Base-by-base conservation (phyloP, 1,140 invertebrate genomes). In the Pissodes strobi region DNA sequence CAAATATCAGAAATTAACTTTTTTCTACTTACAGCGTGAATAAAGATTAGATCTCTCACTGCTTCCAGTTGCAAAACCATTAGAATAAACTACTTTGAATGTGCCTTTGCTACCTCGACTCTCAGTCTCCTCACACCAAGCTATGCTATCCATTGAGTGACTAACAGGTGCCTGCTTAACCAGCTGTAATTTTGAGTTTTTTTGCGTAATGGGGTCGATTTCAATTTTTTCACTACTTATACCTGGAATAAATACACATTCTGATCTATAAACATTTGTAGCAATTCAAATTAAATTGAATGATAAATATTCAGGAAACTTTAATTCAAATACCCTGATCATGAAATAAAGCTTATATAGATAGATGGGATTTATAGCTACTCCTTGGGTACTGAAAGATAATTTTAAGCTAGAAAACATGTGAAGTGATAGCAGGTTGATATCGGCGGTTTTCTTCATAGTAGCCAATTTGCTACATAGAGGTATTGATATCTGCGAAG, bases 171-270 rank as follows among this genome's bases (percentile, higher is more conserved):
- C 83, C 74, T 83, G 86, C 70, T 82, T 82, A 71, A 83, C 86
- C 85, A 87, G 90, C 75, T 91, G 86, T 69, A 88, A 83, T 72
- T 88, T 87, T 43, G 88, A 85, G 74, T 85, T 87, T 80, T 83
- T 84, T 72, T 81, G 82, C 72, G 87, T 86, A 12, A 92, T 83
- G 1, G 92, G 91, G 78, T 94, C 91, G 48, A 97, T 92, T 81
- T 97, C 94, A 56, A 97, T 88, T 76, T 92, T 92, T 70, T 96
- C 93, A 13, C 92, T 88, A 23, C 92, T 94, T 58, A 97, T 88
- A 52, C 92, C 91, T 37, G 39, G 27, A 64, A 64, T 22, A n/a
- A 15, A 56, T 5, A 10, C 13, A 39, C 9, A 30, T 38, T 30
- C 13, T 38, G 22, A 38, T 13, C 5, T 15, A 18, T 18, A 38